These are phyloP conservation scores for Drosophila repletoides DNA, from an alignment of 1,140 invertebrate genomes.

Conservation along the genomic window DNA sequence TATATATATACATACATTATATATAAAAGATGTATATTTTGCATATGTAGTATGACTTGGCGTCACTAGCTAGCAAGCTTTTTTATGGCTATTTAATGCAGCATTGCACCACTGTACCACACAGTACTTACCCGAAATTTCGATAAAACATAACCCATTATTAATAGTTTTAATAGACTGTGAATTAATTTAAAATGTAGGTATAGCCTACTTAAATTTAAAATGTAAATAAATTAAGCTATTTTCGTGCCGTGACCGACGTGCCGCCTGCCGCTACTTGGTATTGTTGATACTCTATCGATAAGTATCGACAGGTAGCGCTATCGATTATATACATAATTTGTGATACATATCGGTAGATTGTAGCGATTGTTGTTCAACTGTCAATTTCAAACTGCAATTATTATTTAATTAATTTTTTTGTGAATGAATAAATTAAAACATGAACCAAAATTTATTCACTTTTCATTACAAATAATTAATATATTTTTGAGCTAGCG, in stretches of 20 bases:
- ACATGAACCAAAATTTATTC: too few species aligned
- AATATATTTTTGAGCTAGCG: too few species aligned
- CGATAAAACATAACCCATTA: conserved; percentile 51
- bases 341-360: not conserved
- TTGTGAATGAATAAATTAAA: too few species aligned
- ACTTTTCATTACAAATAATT: too few species aligned
- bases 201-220: conserved; percentile 39
- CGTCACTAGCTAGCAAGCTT: conserved; percentile 21
- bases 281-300: conserved; percentile 24
- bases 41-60: conserved; percentile 2
- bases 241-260: conserved; percentile 29
- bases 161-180: conserved; percentile 1
- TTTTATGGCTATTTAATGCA: too few species aligned
- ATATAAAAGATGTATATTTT: conserved; percentile 40
- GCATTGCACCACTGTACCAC: too few species aligned
- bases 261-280: conserved; percentile 28
- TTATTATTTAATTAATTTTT: too few species aligned
- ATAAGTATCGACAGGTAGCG: conserved; percentile 2
- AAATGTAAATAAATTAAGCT: conserved; percentile 45
- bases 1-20: conserved; percentile 38
- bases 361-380: conserved; percentile 1
- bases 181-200: not conserved
- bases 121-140: conserved; percentile 52
- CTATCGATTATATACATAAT: not conserved
- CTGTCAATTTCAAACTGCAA: too few species aligned